These are phyloP conservation scores for Labeo rohita DNA, from an alignment of 2,113 vertebrate species.

Conservation along the genomic window DNA sequence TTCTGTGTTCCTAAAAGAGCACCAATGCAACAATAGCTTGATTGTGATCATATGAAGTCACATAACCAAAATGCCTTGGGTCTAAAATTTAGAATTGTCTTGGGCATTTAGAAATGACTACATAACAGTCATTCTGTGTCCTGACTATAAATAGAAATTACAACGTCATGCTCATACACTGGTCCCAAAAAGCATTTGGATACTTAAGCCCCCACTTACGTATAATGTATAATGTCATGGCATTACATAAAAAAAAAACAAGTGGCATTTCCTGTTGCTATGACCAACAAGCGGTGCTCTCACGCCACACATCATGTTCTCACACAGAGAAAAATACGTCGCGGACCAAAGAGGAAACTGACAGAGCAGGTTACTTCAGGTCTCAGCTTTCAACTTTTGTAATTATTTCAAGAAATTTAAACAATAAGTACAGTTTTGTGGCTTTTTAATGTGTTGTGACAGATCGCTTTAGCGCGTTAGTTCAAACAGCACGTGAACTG, in stretches of 20 bases:
- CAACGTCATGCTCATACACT: not conserved
- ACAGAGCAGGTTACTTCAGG: too few relatives aligned
- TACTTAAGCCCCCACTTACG: not conserved
- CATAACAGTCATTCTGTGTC: not conserved
- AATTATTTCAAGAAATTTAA: too few relatives aligned
- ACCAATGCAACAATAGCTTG: not conserved
- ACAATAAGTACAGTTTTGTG: too few relatives aligned
- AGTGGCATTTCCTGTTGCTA: not conserved
- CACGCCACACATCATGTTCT: too few relatives aligned
- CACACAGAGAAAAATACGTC: too few relatives aligned
- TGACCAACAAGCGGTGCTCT: too few relatives aligned
- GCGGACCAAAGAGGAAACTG: too few relatives aligned
- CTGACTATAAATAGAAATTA: not conserved
- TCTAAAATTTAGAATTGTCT: conserved; percentile 11
- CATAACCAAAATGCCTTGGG: not conserved
- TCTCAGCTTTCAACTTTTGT: too few relatives aligned
- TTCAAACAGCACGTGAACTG: too few relatives aligned
- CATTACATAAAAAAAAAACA: not conserved
- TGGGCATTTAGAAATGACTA: not conserved
- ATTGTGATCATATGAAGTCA: conserved; percentile 11
- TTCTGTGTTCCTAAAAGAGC: not conserved
- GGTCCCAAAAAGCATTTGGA: not conserved
- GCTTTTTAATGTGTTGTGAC: too few relatives aligned
- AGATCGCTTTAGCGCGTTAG: too few relatives aligned
- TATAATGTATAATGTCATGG: not conserved